phyloP scores from a whole-genome alignment of 2,113 vertebrate genomes.

The Epinephelus cyanopodus region DNA sequence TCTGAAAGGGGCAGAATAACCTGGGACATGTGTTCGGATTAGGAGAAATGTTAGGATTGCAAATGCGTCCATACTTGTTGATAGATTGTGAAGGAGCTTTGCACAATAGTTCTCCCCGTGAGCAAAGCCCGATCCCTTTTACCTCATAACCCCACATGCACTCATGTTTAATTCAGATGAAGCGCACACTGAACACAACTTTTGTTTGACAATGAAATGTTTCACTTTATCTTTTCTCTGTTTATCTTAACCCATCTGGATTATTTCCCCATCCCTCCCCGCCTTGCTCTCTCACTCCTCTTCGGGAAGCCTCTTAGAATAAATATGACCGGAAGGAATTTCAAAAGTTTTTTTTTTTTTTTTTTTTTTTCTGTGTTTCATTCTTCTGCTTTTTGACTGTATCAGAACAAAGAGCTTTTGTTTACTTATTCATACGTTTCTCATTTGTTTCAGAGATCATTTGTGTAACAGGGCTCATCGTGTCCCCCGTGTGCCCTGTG shows the following conservation, averaged over 20 bases:
- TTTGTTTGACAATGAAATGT: constrained; percentile 47
- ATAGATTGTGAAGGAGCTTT: neutral
- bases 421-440: constrained; percentile 58
- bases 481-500: neutral
- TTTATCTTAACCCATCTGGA: constrained; percentile 39
- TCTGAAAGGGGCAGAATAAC: neutral
- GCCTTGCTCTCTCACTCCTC: constrained; percentile 2
- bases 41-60: neutral
- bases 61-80: neutral
- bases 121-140: neutral
- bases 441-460: constrained; percentile 51
- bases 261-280: constrained; percentile 16
- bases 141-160: constrained; percentile 9
- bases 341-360: neutral
- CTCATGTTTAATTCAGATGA: constrained; percentile 52
- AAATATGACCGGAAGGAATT: constrained; percentile 25
- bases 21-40: neutral
- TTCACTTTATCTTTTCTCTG: constrained; percentile 23
- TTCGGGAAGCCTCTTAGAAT: constrained; percentile 26
- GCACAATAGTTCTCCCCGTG: neutral
- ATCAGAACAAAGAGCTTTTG: constrained; percentile 50
- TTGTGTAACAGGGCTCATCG: constrained; percentile 32
- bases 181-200: constrained; percentile 23
- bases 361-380: neutral
- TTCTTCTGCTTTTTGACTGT: constrained; percentile 28